Percentiles rank a stretch among this genome's conserved stretches.
Conservation (phyloP, 2,113 vertebrate species). For the Jacana jacana region DNA sequence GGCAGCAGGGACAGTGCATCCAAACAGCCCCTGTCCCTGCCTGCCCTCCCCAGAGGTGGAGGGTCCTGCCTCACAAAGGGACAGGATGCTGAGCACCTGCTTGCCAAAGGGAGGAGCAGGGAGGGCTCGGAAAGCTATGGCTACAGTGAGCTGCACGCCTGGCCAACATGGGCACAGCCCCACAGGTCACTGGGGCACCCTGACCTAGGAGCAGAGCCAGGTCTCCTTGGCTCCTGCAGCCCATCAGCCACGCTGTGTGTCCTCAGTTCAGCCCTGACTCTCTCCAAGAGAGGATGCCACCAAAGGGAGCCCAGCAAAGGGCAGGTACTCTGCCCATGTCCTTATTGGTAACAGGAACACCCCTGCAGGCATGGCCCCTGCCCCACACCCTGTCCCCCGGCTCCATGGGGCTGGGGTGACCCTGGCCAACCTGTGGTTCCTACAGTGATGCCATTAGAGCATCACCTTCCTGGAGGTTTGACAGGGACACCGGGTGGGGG, state of each 20-base stretch:
- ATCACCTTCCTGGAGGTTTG: background rate
- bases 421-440: background rate
- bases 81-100: background rate
- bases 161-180: background rate
- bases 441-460: background rate
- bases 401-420: background rate
- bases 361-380: background rate
- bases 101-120: background rate
- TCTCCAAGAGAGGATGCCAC: background rate
- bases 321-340: background rate
- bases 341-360: background rate
- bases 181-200: background rate
- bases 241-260: accelerated
- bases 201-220: background rate
- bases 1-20: background rate
- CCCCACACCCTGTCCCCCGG: accelerated
- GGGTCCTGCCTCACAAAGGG: background rate
- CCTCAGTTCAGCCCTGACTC: background rate
- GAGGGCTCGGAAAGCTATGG: accelerated
- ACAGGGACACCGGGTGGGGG: background rate
- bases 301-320: background rate
- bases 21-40: background rate
- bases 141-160: too few species aligned
- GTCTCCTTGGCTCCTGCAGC: background rate
- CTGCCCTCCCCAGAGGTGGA: too few species aligned